These are phyloP conservation scores for Hermaeophaga mercurialis DNA, from an alignment of 2,888 invertebrate species.

Conservation along the genomic window DNA sequence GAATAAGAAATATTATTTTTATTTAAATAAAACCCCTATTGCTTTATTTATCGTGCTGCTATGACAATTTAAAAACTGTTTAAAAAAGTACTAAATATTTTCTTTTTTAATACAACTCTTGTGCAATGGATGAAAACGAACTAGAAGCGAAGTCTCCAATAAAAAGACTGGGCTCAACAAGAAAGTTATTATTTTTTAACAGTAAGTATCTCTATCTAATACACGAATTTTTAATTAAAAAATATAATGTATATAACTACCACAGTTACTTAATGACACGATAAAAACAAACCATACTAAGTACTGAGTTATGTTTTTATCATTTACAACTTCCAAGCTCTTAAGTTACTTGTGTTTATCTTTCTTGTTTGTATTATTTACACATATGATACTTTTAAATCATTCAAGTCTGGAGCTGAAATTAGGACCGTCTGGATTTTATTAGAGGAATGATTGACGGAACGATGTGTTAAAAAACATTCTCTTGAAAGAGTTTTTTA, in stretches of 20 bases:
- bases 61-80: conserved; percentile 4
- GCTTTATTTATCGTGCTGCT: conserved; percentile 1
- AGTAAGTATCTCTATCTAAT: too few species aligned
- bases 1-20: conserved; percentile 3
- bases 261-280: neutral
- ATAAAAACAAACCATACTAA: neutral
- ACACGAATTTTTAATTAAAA: conserved; percentile 6
- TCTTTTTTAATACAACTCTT: conserved; percentile 2
- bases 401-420: conserved; percentile 22
- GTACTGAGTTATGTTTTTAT: neutral
- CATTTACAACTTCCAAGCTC: conserved; percentile 7
- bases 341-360: conserved; percentile 7
- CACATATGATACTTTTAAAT: conserved; percentile 21
- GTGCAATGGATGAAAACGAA: conserved; percentile 73
- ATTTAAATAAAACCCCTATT: conserved; percentile 5
- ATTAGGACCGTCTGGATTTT: conserved; percentile 25
- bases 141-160: conserved; percentile 79
- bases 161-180: conserved; percentile 78
- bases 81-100: conserved; percentile 10
- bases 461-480: conserved; percentile 23
- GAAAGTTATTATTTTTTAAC: conserved; percentile 78
- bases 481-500: conserved; percentile 20
- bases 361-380: conserved; percentile 11
- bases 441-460: conserved; percentile 22
- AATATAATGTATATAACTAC: neutral